Conservation (phyloP, 2,797 vertebrate species). For the Sebastes diploproa region DNA sequence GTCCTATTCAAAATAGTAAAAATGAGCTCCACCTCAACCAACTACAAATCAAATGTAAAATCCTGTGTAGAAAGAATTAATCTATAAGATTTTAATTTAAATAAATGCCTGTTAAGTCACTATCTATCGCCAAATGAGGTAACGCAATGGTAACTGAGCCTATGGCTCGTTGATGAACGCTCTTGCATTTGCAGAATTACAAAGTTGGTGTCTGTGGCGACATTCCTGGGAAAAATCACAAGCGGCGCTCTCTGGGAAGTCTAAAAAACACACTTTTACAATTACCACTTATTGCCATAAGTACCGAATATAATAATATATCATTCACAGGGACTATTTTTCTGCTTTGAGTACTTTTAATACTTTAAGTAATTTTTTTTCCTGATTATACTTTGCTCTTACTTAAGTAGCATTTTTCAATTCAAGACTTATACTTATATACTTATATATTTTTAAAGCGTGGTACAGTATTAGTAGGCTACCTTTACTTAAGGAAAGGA, state of each 20-base stretch:
- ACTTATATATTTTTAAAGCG: neutral
- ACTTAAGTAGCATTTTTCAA: neutral
- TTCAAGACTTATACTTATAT: neutral
- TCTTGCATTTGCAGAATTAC: no score
- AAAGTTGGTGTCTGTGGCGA: no score
- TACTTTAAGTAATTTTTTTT: neutral
- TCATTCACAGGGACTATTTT: neutral
- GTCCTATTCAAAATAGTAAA: neutral
- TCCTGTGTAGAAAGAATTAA: no score
- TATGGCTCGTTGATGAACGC: no score
- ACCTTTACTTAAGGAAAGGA: neutral
- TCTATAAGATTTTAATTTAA: no score
- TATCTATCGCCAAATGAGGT: no score
- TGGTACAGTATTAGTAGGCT: neutral
- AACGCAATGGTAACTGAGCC: no score
- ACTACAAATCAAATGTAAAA: no score
- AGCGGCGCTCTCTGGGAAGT: accelerated
- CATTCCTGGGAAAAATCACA: no score
- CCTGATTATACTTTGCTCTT: neutral
- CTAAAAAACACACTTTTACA: no score
- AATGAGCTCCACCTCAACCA: neutral
- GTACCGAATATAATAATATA: accelerated
- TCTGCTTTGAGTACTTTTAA: neutral
- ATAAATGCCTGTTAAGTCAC: no score
- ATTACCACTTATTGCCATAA: no score